Percentiles rank a stretch among this genome's conserved stretches.
phyloP scores from a whole-genome alignment of 2,797 vertebrate species.

The Selene dorsalis region DNA sequence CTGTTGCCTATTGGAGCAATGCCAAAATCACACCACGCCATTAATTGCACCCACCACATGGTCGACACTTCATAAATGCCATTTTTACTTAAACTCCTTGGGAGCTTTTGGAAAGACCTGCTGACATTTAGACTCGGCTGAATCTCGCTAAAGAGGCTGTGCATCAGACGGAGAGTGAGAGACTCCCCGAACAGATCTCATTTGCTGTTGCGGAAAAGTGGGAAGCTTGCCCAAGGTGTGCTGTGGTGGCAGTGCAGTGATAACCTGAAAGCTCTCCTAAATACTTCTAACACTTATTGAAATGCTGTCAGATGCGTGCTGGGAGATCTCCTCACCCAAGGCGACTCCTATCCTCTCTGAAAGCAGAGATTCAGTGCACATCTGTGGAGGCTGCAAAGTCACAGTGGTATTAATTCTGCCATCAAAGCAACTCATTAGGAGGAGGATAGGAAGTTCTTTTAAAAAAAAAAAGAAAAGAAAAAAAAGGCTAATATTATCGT shows the following conservation, averaged over 20 bases:
- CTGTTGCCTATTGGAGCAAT: conserved; percentile 54
- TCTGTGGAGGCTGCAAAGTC: conserved; percentile 13
- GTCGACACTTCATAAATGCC: conserved; percentile 62
- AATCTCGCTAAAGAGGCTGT: conserved; percentile 53
- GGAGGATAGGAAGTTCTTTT: not conserved
- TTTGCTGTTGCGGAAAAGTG: conserved; percentile 46
- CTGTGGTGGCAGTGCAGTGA: conserved; percentile 30
- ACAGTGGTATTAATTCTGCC: conserved; percentile 6
- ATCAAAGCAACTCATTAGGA: conserved; percentile 27
- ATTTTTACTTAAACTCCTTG: conserved; percentile 72
- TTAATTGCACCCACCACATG: conserved; percentile 76
- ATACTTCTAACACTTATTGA: conserved; percentile 33
- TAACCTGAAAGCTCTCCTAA: conserved; percentile 36
- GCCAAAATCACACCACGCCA: conserved; percentile 65
- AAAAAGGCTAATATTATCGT: not conserved
- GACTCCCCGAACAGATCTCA: conserved; percentile 56
- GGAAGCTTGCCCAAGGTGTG: conserved; percentile 55
- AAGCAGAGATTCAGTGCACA: conserved; percentile 6
- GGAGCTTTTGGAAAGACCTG: conserved; percentile 64
- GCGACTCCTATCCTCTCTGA: conserved; percentile 24
- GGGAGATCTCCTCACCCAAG: not conserved
- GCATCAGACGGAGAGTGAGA: conserved; percentile 44
- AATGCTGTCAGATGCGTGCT: conserved; percentile 41
- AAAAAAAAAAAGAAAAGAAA: not conserved
- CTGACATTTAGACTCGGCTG: conserved; percentile 75